Base-by-base conservation (phyloP, 2,113 vertebrate species). In the Gopherus evgoodei region DNA sequence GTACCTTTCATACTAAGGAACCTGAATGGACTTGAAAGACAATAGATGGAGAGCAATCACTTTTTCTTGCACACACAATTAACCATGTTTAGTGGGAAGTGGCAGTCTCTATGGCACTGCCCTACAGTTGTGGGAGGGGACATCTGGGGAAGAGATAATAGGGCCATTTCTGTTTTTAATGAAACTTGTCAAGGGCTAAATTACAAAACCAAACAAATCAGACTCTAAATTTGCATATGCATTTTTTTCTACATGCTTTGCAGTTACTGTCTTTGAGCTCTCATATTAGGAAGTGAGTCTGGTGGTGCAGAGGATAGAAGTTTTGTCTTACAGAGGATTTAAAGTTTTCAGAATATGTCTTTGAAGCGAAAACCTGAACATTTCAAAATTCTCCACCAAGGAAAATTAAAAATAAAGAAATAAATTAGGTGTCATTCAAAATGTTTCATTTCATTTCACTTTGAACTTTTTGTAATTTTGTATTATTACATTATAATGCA, bases 1-100 rank as follows among this genome's bases (percentile, higher is more conserved):
- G 87, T 95, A 94, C 93, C 95, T 96, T 96, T 83, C 53, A 14
- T 69, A 59, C 69, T 87, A 54, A 89, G 89, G 88, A 86, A 94
- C 84, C 95, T 91, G 79, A 49, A 59, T 27, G 54, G 93, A 52
- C 27, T 90, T 83, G 59, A 22, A 27, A 42, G 86, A 88, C 0
- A 21, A 91, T 72, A 72, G 9, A 38, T 19, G 65, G 65, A 38
- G n/a, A 72, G 17, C n/a, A 72, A 38, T 72, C 65, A 72, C 35
- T 72, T 72, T 38, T n/a, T 72, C n/a, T 38, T 21, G n/a, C 19
- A 38, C n/a, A n/a, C n/a, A 72, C n/a, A 38, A 84, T 59, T 1
- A 1, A 10, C 42, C 35, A 25, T 31, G 29, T 31, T 27, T 50
- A 50, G 75, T 1, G 16, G 84, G 75, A 11, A 47, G 75, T 16